Percentiles rank a stretch among this genome's conserved stretches.
These are phyloP conservation scores for Nasonia giraulti DNA, from an alignment of 1,140 invertebrate species.

Conservation along the genomic window DNA sequence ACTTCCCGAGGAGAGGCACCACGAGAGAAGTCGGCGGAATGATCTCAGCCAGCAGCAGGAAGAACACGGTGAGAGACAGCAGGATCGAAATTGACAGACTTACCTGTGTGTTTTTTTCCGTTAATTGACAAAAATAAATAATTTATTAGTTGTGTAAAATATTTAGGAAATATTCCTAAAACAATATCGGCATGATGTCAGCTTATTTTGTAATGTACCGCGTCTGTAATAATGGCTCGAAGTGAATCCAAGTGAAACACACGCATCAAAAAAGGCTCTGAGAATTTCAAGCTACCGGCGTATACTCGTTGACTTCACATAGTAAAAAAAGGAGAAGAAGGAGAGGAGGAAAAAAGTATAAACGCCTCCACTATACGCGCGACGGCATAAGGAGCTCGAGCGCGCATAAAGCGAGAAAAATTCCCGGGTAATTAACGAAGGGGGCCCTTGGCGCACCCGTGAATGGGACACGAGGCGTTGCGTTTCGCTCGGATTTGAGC, in stretches of 20 bases:
- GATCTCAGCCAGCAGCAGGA: conserved; percentile 97
- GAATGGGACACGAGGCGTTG: neutral
- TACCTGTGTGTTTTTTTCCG: conserved; percentile 77
- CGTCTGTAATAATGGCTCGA: too few relatives aligned
- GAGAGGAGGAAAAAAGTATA: neutral
- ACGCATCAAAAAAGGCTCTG: neutral
- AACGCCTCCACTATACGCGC: neutral
- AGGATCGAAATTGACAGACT: conserved; percentile 99
- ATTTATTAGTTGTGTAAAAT: neutral
- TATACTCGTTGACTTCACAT: neutral
- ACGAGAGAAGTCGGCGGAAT: conserved; percentile 99
- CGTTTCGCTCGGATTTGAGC: neutral
- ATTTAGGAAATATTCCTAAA: too few relatives aligned
- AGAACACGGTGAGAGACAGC: conserved; percentile 99
- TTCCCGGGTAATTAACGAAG: conserved; percentile 27
- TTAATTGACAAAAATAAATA: conserved; percentile 30
- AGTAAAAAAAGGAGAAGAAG: neutral
- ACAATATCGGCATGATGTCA: neutral
- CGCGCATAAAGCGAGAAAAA: neutral
- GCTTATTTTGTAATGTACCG: too few relatives aligned
- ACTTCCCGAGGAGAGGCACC: conserved; percentile 98
- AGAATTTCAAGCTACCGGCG: neutral
- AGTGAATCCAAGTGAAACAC: too few relatives aligned
- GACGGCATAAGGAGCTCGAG: neutral
- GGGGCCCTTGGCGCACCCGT: neutral